phyloP scores from a whole-genome alignment of 1,140 invertebrate species.

The Ips nitidus region DNA sequence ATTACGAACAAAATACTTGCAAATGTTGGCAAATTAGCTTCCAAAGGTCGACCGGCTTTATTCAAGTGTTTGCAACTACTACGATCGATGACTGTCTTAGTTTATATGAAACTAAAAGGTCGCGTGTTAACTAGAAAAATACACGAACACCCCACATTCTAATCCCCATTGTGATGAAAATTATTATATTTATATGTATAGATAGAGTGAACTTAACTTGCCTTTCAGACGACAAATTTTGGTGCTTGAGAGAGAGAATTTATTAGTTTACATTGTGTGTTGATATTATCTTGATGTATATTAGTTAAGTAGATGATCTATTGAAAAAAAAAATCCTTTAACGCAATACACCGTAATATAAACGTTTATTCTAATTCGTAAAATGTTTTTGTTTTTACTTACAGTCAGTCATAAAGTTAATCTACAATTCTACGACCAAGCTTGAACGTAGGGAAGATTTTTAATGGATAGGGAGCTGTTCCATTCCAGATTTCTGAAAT shows the following conservation, averaged over 20 bases:
- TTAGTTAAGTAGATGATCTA: neutral
- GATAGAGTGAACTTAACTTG: constrained; percentile 34
- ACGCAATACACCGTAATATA: constrained; percentile 28
- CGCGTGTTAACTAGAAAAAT: neutral
- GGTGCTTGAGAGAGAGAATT: constrained; percentile 36
- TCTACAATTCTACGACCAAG: too few relatives aligned
- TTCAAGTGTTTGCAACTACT: too few relatives aligned
- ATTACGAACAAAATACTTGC: too few relatives aligned
- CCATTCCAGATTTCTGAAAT: too few relatives aligned
- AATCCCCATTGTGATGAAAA: constrained; percentile 31
- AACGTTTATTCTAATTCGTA: constrained; percentile 28
- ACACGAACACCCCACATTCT: constrained; percentile 6
- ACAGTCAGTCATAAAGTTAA: too few relatives aligned
- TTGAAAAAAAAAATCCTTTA: constrained; percentile 8
- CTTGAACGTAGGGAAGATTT: too few relatives aligned
- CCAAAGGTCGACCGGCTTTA: too few relatives aligned
- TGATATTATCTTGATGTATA: constrained; percentile 35
- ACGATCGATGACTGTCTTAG: too few relatives aligned
- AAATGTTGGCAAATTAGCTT: too few relatives aligned
- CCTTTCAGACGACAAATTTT: constrained; percentile 27
- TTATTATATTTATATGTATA: neutral
- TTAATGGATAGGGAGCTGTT: too few relatives aligned
- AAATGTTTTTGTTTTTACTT: neutral
- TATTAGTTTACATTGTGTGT: constrained; percentile 30
- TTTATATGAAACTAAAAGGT: too few relatives aligned